These are phyloP conservation scores for Glareola pratincola DNA, from an alignment of 2,113 vertebrate species.

Conservation along the genomic window DNA sequence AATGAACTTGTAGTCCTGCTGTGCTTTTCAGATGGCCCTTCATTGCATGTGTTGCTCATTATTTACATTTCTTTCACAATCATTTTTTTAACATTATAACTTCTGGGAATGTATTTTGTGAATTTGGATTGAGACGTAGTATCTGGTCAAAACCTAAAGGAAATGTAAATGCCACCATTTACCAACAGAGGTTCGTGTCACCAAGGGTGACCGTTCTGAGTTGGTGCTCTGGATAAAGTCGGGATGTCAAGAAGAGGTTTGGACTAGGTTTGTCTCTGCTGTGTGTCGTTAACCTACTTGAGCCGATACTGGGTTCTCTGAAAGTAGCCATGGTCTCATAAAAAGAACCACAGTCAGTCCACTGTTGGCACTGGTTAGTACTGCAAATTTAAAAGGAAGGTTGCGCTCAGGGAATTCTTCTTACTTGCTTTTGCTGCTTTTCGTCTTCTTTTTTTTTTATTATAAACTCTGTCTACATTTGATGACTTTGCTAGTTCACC, in stretches of 20 bases:
- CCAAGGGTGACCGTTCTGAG: neutral
- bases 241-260: neutral
- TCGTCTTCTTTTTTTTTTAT: neutral
- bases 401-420: neutral
- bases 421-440: neutral
- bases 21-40: neutral
- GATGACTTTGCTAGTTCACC: neutral
- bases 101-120: neutral
- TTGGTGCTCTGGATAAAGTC: neutral
- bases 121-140: neutral
- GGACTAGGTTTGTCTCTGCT: neutral
- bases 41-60: neutral
- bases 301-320: neutral
- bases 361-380: neutral
- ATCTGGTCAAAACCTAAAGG: neutral
- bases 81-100: neutral
- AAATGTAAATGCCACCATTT: neutral
- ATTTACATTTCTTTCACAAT: neutral
- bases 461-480: neutral
- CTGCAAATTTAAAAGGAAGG: neutral
- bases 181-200: rapidly evolving
- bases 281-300: neutral
- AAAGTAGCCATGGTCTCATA: neutral
- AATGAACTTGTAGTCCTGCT: neutral
- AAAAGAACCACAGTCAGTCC: neutral